Percentiles rank a stretch among this genome's conserved stretches.
Evolutionary conservation across 2,113 vertebrate species (phyloP).

Genomic region (Rissa tridactyla): DNA sequence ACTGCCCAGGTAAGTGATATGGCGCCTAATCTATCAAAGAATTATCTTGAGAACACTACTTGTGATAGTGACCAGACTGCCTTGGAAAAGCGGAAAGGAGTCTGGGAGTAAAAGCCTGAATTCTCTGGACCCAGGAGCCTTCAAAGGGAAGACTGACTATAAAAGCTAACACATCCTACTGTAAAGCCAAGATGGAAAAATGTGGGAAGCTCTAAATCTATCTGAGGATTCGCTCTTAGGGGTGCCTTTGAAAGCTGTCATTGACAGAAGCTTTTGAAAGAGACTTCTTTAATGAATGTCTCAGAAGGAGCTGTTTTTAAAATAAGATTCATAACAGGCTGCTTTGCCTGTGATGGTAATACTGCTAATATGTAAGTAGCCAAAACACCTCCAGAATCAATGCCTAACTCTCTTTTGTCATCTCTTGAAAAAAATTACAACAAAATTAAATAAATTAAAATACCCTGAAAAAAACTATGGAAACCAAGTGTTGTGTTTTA

Average conservation of each 20-base stretch:
- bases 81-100: not conserved
- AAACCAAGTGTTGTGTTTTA: not conserved
- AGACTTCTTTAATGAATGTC: not conserved
- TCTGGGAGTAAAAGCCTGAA: not conserved
- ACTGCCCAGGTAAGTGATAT: not conserved
- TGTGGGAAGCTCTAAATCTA: not conserved
- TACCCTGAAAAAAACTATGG: not conserved
- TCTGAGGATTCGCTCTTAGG: not conserved
- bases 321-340: not conserved
- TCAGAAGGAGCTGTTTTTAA: not conserved
- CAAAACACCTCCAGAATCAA: not conserved
- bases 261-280: not conserved
- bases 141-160: not conserved
- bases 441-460: not conserved
- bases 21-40: not conserved
- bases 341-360: not conserved
- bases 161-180: not conserved
- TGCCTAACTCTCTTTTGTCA: not conserved
- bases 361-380: not conserved
- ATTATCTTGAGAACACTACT: not conserved
- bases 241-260: not conserved
- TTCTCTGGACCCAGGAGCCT: not conserved
- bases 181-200: not conserved
- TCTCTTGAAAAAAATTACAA: not conserved
- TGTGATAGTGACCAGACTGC: not conserved